Evolutionary conservation across 2,113 vertebrate species (phyloP).

Genomic region (Hassar affinis): DNA sequence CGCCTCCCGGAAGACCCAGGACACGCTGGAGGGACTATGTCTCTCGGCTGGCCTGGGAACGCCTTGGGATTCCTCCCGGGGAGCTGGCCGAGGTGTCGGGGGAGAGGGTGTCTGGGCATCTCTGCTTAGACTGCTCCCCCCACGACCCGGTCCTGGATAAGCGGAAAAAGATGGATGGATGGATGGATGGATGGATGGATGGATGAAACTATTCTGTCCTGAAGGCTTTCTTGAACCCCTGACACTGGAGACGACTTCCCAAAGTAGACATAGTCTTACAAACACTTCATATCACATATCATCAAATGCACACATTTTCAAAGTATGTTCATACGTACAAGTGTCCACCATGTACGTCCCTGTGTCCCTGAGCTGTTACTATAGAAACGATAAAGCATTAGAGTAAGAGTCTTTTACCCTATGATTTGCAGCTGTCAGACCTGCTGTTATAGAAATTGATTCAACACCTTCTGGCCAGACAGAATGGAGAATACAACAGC

Average conservation of each 20-base stretch:
- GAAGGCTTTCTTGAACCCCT: background rate
- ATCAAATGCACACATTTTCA: background rate
- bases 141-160: too few relatives aligned
- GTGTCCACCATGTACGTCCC: background rate
- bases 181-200: too few relatives aligned
- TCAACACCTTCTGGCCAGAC: background rate
- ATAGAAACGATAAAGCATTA: background rate
- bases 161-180: too few relatives aligned
- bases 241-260: background rate
- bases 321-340: background rate
- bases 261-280: background rate
- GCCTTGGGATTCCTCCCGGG: too few relatives aligned
- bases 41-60: too few relatives aligned
- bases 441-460: too few relatives aligned
- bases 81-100: too few relatives aligned
- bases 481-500: background rate
- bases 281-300: background rate
- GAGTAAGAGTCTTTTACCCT: background rate
- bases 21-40: too few relatives aligned
- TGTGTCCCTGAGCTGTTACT: background rate
- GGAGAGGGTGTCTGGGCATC: too few relatives aligned
- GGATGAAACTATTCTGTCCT: too few relatives aligned
- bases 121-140: too few relatives aligned
- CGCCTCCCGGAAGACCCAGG: too few relatives aligned
- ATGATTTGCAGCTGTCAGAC: background rate